Evolutionary conservation across 2,888 invertebrate species (phyloP), one percentile per base, ranked within the genome.

Genomic region (Aphelenchoides bicaudatus): DNA sequence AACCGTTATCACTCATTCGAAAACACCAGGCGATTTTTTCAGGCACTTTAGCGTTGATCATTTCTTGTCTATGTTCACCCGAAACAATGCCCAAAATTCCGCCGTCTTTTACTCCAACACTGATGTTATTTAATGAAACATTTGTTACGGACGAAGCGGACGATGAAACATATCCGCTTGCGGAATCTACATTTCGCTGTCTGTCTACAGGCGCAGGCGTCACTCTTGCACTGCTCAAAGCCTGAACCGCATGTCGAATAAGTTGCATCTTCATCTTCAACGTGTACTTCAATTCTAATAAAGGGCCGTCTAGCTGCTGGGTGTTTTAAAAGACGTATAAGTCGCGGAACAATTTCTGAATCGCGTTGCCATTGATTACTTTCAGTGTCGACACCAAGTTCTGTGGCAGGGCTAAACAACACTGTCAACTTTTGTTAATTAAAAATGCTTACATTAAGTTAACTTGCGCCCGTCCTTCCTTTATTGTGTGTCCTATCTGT

Each of bases 11-110:
- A 2, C 37, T 51, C 52, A 51, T 51, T 1, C 52, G 31, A 37
- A 51, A 51, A 19, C 52, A 51, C 52, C 52, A 51, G n/a, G 52
- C 52, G 8, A 51, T 13, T 2, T 21, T 13, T 16, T 51, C 21
- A 6, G 52, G 52, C 16, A 51, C 19, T 27, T n/a, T n/a, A 2
- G 31, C 52, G 4, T 51, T 51, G 21, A 51, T 27, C 52, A 31
- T 34, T 51, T 34, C 37, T 37, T 43, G 10, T 16, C 27, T 19
- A 34, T 38, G 28, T 13, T 34, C 13, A 16, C 13, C 16, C 37
- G 31, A 19, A 1, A 51, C 37, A n/a, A 51, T 51, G 16, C 37
- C 52, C 38, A 51, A 30, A 1, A 51, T 16, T 8, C 52, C 52
- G 10, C 43, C 43, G n/a, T n/a, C n/a, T n/a, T n/a, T n/a, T n/a